These are phyloP conservation scores for Ryuthela nishihirai DNA, from an alignment of 2,888 invertebrate genomes.

Conservation along the genomic window DNA sequence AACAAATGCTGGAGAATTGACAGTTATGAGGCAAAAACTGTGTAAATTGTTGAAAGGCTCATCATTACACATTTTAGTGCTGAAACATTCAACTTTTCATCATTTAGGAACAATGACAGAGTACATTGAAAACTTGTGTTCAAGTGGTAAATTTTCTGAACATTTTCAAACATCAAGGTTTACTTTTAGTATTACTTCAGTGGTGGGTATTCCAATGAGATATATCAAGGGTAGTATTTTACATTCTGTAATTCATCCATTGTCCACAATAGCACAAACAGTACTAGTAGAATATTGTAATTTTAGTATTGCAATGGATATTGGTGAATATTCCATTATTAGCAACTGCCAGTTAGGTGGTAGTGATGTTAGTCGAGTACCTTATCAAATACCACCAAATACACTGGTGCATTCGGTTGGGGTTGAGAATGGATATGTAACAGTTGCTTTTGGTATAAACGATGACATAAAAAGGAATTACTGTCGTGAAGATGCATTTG, in stretches of 20 bases:
- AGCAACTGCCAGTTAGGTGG: constrained; percentile 48
- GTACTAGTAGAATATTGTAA: constrained; percentile 51
- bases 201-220: background rate
- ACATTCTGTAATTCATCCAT: constrained; percentile 45
- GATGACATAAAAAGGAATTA: constrained; percentile 41
- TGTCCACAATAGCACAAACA: constrained; percentile 41
- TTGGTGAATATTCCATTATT: constrained; percentile 48
- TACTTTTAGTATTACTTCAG: constrained; percentile 6
- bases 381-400: constrained; percentile 38
- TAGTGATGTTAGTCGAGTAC: constrained; percentile 18
- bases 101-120: constrained; percentile 53
- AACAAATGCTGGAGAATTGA: constrained; percentile 46
- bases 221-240: constrained; percentile 44
- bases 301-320: constrained; percentile 46
- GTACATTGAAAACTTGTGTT: constrained; percentile 42
- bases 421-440: constrained; percentile 39
- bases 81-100: constrained; percentile 52
- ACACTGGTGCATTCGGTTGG: constrained; percentile 42
- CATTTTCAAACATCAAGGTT: constrained; percentile 11
- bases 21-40: constrained; percentile 45
- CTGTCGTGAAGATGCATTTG: background rate
- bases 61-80: constrained; percentile 47
- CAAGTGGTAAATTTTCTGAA: constrained; percentile 20
- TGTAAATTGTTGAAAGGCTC: constrained; percentile 47
- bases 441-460: constrained; percentile 39